Evolutionary conservation across 1,140 invertebrate species (phyloP).

Genomic region (Chrysomallon squamiferum): DNA sequence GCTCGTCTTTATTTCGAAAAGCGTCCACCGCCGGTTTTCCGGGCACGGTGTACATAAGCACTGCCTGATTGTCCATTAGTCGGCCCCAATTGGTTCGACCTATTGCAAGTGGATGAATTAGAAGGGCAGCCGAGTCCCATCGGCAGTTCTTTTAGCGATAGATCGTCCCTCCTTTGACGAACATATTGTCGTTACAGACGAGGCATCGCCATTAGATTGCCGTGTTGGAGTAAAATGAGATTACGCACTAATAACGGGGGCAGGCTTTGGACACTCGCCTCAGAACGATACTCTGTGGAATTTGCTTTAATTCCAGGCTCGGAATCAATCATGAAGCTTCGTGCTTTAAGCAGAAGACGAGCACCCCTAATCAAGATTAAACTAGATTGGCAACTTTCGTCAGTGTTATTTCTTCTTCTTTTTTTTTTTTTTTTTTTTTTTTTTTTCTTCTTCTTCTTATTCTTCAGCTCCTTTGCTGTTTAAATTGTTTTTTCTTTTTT

Average conservation of each 20-base stretch:
- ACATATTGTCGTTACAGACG: conserved; percentile 25
- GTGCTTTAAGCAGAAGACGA: too few relatives aligned
- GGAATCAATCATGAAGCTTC: conserved; percentile 9
- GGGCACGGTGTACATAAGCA: too few relatives aligned
- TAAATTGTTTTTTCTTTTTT: too few relatives aligned
- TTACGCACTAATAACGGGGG: conserved; percentile 18
- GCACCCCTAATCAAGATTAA: too few relatives aligned
- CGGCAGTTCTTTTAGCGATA: conserved; percentile 5
- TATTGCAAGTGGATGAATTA: conserved; percentile 1
- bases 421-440: too few relatives aligned
- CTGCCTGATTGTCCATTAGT: conserved; percentile 11
- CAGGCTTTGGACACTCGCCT: conserved; percentile 1
- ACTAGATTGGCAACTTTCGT: too few relatives aligned
- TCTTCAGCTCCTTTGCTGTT: too few relatives aligned
- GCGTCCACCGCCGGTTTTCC: too few relatives aligned
- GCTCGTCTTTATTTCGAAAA: too few relatives aligned
- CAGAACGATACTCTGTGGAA: conserved; percentile 18
- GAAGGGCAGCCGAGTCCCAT: not conserved
- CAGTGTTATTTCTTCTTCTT: too few relatives aligned
- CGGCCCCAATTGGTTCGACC: not conserved
- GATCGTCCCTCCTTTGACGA: conserved; percentile 10
- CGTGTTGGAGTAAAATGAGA: conserved; percentile 20
- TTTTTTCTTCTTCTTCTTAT: too few relatives aligned
- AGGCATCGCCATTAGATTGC: conserved; percentile 23
- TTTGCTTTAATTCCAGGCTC: conserved; percentile 18